A percentile compares a stretch with the other conserved stretches of the same genome.
phyloP scores from a whole-genome alignment of 2,888 invertebrate species.

The Capitulum mitella region DNA sequence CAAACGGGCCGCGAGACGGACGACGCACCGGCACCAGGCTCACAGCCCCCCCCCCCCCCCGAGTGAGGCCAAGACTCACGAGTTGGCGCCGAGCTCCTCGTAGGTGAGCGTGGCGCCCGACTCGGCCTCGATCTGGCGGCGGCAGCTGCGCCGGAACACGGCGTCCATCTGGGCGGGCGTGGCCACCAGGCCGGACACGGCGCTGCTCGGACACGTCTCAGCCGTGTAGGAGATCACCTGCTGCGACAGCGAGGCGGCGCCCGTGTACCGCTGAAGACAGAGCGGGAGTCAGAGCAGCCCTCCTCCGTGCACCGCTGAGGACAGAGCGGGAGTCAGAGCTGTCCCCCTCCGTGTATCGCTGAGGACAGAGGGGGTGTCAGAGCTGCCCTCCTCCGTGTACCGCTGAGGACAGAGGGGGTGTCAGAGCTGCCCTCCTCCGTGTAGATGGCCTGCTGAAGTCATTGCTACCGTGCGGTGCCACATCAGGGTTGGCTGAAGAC shows the following conservation, averaged over 20 bases:
- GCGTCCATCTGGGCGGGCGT: conserved; percentile 87
- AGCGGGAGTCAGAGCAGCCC: too few relatives aligned
- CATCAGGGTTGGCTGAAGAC: too few relatives aligned
- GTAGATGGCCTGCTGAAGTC: too few relatives aligned
- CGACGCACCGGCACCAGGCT: too few relatives aligned
- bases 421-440: neutral
- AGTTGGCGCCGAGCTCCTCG: neutral
- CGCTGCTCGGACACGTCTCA: conserved; percentile 94
- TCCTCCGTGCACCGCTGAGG: too few relatives aligned
- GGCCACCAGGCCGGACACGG: conserved; percentile 83
- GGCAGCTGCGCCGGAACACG: conserved; percentile 81
- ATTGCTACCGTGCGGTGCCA: too few relatives aligned
- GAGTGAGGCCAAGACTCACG: too few relatives aligned
- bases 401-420: neutral
- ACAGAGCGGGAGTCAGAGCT: too few relatives aligned
- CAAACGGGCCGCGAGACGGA: too few relatives aligned
- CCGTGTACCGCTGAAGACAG: conserved; percentile 17
- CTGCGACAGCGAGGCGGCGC: neutral
- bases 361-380: neutral
- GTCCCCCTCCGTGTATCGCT: too few relatives aligned
- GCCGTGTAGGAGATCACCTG: conserved; percentile 65
- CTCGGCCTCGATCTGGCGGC: conserved; percentile 92
- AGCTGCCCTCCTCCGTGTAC: neutral
- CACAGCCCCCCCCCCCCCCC: too few relatives aligned
- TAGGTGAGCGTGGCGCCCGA: conserved; percentile 88